A percentile compares a stretch with the other conserved stretches of the same genome.
Evolutionary conservation across 2,888 invertebrate species (phyloP).

Genomic region (Andrena chrysosceles): DNA sequence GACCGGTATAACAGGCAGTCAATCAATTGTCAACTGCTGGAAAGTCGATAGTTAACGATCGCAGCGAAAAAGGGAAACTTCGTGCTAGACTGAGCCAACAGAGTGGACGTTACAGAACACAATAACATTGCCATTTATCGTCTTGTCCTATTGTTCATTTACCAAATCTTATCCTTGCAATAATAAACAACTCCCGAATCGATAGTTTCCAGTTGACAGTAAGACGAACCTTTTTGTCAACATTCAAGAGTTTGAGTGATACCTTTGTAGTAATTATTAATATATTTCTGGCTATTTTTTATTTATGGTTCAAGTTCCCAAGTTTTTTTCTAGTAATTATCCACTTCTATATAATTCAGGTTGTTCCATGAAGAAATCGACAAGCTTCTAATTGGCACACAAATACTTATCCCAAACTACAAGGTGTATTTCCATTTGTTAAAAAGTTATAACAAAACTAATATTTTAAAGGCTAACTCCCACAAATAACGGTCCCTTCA

Average conservation of each 20-base stretch:
- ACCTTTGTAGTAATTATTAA: background rate
- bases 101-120: background rate
- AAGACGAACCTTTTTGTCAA: background rate
- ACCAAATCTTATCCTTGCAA: background rate
- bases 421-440: no score
- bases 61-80: background rate
- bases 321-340: no score
- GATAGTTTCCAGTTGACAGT: background rate
- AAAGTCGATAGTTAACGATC: conserved; percentile 6
- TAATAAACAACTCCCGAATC: background rate
- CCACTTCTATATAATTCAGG: no score
- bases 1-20: background rate
- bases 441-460: no score
- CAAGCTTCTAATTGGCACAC: no score
- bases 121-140: background rate
- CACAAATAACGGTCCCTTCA: no score
- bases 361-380: no score
- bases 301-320: no score
- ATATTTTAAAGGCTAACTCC: no score
- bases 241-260: background rate
- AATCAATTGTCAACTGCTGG: background rate
- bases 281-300: no score
- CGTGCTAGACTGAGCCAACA: conserved; percentile 13
- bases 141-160: background rate
- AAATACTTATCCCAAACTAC: no score